Percentiles rank a stretch among this genome's conserved stretches.
Evolutionary conservation across 2,888 invertebrate genomes (phyloP).

Genomic region (Choristoneura rosaceana): DNA sequence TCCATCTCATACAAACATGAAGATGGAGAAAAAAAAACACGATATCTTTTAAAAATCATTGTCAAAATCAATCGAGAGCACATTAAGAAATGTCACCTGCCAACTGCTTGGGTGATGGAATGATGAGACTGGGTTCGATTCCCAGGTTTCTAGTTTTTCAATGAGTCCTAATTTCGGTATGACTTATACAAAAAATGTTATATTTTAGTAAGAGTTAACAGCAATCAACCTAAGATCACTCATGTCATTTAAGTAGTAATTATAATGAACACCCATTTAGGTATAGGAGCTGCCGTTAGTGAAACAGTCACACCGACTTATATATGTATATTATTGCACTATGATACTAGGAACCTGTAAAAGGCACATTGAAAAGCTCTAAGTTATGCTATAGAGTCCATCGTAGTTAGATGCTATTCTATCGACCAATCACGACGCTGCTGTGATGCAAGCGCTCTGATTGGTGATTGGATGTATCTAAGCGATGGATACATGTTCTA

Average conservation of each 20-base stretch:
- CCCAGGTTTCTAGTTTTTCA: too few relatives aligned
- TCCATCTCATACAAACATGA: too few relatives aligned
- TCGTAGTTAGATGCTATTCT: conserved; percentile 3
- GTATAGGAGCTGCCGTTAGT: not conserved
- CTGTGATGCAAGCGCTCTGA: not conserved
- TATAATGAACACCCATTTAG: conserved; percentile 3
- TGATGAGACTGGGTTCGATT: too few relatives aligned
- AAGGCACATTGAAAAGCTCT: conserved; percentile 77
- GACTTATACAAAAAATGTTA: not conserved
- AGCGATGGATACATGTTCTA: not conserved
- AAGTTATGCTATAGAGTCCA: conserved; percentile 44
- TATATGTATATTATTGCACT: conserved; percentile 56
- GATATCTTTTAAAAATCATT: too few relatives aligned
- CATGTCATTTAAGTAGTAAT: not conserved
- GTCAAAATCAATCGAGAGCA: too few relatives aligned
- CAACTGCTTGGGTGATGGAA: too few relatives aligned
- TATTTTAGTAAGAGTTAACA: conserved; percentile 1
- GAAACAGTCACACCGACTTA: conserved; percentile 6
- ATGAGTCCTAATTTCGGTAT: too few relatives aligned
- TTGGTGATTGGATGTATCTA: too few relatives aligned
- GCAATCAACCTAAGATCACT: not conserved
- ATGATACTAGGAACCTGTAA: conserved; percentile 65
- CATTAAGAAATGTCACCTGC: too few relatives aligned
- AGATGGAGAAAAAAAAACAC: too few relatives aligned
- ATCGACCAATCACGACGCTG: not conserved